Evolutionary conservation across 2,113 vertebrate genomes (phyloP).

Genomic region (Chaetorhynchus papuensis): DNA sequence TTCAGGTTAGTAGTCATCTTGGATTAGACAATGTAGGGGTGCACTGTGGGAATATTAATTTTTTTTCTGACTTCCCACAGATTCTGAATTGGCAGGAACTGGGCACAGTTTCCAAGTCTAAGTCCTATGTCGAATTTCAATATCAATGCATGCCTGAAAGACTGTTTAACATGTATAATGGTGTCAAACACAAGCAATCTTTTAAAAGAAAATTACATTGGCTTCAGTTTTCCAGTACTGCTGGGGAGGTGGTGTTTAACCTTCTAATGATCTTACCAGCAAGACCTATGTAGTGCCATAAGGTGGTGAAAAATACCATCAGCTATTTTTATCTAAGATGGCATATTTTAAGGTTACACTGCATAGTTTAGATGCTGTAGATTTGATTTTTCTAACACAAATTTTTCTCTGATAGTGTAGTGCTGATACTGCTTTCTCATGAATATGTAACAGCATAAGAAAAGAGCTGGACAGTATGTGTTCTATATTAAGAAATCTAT

Average conservation of each 20-base stretch:
- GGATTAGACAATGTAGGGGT: background rate
- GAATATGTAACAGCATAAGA: slow-evolving; percentile 29
- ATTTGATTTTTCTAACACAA: background rate
- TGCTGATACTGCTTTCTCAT: background rate
- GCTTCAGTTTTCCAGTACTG: background rate
- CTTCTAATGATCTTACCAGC: background rate
- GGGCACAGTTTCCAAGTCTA: background rate
- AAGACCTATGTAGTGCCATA: background rate
- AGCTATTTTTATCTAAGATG: background rate
- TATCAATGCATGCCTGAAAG: background rate
- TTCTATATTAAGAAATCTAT: slow-evolving; percentile 35
- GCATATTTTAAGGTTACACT: background rate
- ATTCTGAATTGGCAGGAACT: background rate
- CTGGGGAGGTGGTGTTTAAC: background rate
- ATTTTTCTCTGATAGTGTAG: background rate
- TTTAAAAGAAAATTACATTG: background rate
- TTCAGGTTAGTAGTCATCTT: slow-evolving; percentile 17
- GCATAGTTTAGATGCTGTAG: background rate
- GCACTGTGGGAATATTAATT: slow-evolving; percentile 25
- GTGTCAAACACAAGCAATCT: background rate
- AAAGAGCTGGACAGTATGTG: background rate
- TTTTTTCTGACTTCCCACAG: background rate
- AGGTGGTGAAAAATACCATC: background rate
- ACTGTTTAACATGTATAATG: background rate
- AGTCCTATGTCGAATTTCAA: background rate